Percentiles rank a stretch among this genome's conserved stretches.
Evolutionary conservation across 2,113 vertebrate genomes (phyloP).

Genomic region (Anseranas semipalmata): DNA sequence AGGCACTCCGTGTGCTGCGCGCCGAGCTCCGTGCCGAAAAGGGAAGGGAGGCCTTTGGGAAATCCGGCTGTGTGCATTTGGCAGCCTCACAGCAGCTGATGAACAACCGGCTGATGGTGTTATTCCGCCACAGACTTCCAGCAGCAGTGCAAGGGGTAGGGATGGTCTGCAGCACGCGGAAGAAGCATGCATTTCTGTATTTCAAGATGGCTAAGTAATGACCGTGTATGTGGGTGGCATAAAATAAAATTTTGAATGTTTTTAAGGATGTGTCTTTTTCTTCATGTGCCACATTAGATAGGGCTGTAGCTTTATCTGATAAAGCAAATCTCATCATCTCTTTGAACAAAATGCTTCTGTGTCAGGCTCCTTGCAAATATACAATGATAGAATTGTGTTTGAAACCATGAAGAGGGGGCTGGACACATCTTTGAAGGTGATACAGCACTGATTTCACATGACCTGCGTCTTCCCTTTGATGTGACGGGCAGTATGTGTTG

Average conservation of each 20-base stretch:
- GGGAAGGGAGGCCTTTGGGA: not conserved
- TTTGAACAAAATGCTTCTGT: not conserved
- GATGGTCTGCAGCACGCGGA: not conserved
- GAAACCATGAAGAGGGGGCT: not conserved
- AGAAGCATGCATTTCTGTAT: not conserved
- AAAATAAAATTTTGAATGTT: not conserved
- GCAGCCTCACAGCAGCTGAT: not conserved
- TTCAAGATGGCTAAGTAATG: not conserved
- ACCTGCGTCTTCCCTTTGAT: not conserved
- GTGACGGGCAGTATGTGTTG: not conserved
- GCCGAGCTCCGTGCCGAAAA: not conserved
- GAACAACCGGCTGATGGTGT: not conserved
- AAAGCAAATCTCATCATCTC: not conserved
- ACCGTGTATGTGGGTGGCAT: not conserved
- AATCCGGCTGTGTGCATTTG: not conserved
- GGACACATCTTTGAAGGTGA: not conserved
- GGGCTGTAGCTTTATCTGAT: not conserved
- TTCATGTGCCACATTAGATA: not conserved
- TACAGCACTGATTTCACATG: not conserved
- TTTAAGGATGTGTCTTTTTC: not conserved
- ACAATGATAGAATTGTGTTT: not conserved
- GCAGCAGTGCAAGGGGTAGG: not conserved
- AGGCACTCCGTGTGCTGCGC: rapidly evolving
- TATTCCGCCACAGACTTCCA: not conserved
- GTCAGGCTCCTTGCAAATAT: not conserved